phyloP scores from a whole-genome alignment of 2,888 invertebrate genomes.

The Pandemis heparana region DNA sequence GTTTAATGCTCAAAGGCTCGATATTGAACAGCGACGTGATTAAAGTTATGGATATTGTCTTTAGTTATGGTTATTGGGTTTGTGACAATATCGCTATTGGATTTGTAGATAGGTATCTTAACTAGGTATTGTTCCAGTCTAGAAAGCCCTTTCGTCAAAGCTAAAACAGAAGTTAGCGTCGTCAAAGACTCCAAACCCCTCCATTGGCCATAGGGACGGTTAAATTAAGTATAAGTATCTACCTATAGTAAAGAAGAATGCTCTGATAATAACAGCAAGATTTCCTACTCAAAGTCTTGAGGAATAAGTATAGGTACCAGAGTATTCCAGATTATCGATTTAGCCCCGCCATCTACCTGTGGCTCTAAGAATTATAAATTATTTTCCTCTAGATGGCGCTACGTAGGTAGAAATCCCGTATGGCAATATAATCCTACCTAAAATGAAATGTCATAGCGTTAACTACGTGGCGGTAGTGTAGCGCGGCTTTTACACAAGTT shows the following conservation, averaged over 20 bases:
- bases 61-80: background rate
- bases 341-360: slow-evolving; percentile 59
- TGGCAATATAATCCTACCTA: slow-evolving; percentile 47
- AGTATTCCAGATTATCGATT: slow-evolving; percentile 47
- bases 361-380: slow-evolving; percentile 13
- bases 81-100: background rate
- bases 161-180: background rate
- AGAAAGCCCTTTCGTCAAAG: too few species aligned
- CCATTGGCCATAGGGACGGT: background rate
- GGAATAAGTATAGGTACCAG: too few species aligned
- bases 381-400: slow-evolving; percentile 47
- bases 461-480: slow-evolving; percentile 49
- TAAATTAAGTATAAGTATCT: background rate
- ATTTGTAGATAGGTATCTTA: background rate
- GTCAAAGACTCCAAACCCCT: background rate
- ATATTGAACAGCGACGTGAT: background rate
- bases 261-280: background rate
- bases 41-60: background rate
- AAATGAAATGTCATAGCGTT: slow-evolving; percentile 11
- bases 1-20: background rate
- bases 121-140: background rate
- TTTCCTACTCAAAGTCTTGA: background rate
- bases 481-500: slow-evolving; percentile 43
- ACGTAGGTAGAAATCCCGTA: slow-evolving; percentile 8
- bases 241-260: background rate